phyloP scores from a whole-genome alignment of 2,888 invertebrate genomes.

The Rugalucina vietnamica region DNA sequence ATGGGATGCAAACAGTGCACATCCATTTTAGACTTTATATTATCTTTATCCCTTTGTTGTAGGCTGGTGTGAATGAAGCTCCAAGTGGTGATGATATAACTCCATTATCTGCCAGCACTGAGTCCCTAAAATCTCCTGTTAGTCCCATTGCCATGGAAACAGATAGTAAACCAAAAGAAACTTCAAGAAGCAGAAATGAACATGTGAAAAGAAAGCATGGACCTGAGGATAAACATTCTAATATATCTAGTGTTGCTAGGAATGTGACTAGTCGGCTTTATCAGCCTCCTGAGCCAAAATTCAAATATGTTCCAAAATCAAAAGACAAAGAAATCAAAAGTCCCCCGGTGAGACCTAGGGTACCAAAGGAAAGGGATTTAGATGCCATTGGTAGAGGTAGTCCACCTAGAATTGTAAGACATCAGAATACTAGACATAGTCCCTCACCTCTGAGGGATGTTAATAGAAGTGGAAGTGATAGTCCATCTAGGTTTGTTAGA shows the following conservation, averaged over 20 bases:
- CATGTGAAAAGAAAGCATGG: not conserved
- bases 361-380: conserved; percentile 27
- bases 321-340: conserved; percentile 56
- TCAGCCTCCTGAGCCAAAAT: conserved; percentile 66
- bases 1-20: too few relatives aligned
- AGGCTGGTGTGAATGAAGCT: not conserved
- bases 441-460: conserved; percentile 3
- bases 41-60: not conserved
- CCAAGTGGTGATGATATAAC: not conserved
- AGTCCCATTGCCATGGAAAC: not conserved
- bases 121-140: not conserved
- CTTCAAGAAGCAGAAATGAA: not conserved
- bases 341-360: conserved; percentile 37
- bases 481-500: not conserved
- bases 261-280: conserved; percentile 74
- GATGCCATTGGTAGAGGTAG: not conserved
- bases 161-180: not conserved
- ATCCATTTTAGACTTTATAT: too few relatives aligned
- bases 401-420: not conserved
- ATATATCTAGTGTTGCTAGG: conserved; percentile 55
- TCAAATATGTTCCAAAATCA: conserved; percentile 66
- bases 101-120: not conserved
- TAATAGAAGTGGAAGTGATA: not conserved
- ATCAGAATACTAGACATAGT: not conserved
- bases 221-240: not conserved